A percentile compares a stretch with the other conserved stretches of the same genome.
Conservation (phyloP, 2,888 invertebrate genomes). For the Drosophila atroscutellata region DNA sequence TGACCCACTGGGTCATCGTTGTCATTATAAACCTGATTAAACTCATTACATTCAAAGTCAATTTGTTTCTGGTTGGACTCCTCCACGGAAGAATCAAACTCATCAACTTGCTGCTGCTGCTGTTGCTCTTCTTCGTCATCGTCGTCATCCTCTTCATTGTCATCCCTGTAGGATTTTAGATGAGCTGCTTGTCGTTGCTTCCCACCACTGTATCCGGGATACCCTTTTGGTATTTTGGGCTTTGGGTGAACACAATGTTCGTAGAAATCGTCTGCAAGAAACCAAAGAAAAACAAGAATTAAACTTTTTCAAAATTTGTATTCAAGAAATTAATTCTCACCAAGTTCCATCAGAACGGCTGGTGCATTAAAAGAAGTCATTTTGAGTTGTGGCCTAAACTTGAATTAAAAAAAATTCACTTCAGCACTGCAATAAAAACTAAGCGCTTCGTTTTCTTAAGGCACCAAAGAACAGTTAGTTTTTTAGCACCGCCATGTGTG, state of each 20-base stretch:
- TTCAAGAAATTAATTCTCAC: conserved; percentile 12
- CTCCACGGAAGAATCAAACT: conserved; percentile 8
- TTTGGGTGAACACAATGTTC: conserved; percentile 40
- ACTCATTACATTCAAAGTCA: conserved; percentile 49
- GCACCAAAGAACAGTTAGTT: conserved; percentile 46
- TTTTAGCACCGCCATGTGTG: neutral
- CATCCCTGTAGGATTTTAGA: conserved; percentile 51
- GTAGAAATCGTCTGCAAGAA: conserved; percentile 51
- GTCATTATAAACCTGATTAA: conserved; percentile 44
- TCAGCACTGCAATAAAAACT: neutral
- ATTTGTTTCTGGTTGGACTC: conserved; percentile 35
- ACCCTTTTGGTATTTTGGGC: conserved; percentile 29
- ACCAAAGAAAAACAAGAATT: neutral
- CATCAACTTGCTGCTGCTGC: neutral
- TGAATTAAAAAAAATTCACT: neutral
- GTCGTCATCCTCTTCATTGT: conserved; percentile 34
- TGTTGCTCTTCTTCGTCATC: conserved; percentile 4
- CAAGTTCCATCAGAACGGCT: conserved; percentile 22
- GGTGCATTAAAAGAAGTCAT: conserved; percentile 24
- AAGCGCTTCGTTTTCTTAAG: neutral
- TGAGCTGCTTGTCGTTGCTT: conserved; percentile 46
- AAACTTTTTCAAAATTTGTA: neutral
- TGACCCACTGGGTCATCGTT: neutral
- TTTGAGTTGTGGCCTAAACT: neutral
- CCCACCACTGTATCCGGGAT: conserved; percentile 3